Evolutionary conservation across 2,888 invertebrate genomes (phyloP).

Genomic region (Drepanosiphum platanoidis): DNA sequence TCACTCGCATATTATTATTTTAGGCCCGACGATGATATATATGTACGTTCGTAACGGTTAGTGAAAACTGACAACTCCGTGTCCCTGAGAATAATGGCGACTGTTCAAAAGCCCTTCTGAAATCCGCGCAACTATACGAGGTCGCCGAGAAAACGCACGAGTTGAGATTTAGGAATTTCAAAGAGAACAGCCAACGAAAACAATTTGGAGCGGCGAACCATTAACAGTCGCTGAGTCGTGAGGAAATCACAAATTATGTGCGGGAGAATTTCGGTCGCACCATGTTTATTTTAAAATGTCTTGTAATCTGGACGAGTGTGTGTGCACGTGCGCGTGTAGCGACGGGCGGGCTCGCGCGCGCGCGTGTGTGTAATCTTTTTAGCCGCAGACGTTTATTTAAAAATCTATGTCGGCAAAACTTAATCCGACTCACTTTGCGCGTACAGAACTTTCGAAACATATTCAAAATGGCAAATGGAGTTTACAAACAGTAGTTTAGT

Average conservation of each 20-base stretch:
- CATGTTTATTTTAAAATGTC: neutral
- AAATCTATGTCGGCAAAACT: slow-evolving; percentile 1
- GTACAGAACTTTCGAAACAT: slow-evolving; percentile 25
- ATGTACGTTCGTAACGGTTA: too few relatives aligned
- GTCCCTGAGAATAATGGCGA: neutral
- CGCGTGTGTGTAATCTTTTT: neutral
- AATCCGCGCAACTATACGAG: neutral
- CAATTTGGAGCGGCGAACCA: neutral
- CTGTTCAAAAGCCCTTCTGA: neutral
- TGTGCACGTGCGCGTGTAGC: neutral
- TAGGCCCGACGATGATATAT: too few relatives aligned
- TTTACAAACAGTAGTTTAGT: slow-evolving; percentile 50
- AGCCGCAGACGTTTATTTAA: slow-evolving; percentile 14
- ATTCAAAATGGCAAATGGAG: slow-evolving; percentile 50
- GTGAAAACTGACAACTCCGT: neutral
- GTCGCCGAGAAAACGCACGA: neutral
- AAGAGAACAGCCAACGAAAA: neutral
- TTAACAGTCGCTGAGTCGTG: neutral
- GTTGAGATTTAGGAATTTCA: neutral
- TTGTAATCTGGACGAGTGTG: neutral
- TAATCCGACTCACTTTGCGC: slow-evolving; percentile 5
- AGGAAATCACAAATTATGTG: neutral
- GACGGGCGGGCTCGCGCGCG: neutral
- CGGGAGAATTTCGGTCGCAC: neutral
- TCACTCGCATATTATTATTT: too few relatives aligned